Percentiles rank a stretch among this genome's conserved stretches.
Conservation (phyloP, 2,113 vertebrate genomes). For the Labeo rohita region DNA sequence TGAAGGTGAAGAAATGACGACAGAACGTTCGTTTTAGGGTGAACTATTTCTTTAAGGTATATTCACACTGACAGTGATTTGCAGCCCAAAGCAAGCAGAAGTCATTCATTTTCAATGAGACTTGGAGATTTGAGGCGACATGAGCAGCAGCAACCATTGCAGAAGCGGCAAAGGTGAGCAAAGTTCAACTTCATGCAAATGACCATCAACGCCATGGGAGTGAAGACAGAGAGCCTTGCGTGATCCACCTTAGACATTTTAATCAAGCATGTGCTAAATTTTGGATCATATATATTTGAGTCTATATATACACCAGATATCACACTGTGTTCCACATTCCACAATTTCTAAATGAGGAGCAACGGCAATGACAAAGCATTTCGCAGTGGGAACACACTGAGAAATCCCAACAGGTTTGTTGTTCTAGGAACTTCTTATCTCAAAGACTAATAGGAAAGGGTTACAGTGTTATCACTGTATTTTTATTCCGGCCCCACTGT, state of each 20-base stretch:
- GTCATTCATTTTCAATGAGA: constrained; percentile 16
- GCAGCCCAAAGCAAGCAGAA: constrained; percentile 6
- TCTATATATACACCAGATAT: not conserved
- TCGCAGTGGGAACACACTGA: not conserved
- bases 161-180: not conserved
- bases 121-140: not conserved
- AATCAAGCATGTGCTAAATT: not conserved
- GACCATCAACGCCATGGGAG: not conserved
- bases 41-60: not conserved
- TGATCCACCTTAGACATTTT: not conserved
- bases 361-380: not conserved
- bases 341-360: not conserved
- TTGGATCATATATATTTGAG: not conserved
- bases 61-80: not conserved
- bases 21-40: not conserved
- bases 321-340: not conserved
- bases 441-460: not conserved
- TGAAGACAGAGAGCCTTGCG: not conserved
- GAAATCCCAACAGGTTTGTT: not conserved
- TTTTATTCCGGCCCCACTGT: not conserved
- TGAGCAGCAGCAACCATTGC: not conserved
- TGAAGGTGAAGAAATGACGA: not conserved
- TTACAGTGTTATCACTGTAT: not conserved
- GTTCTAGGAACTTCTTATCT: not conserved
- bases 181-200: constrained; percentile 7